phyloP scores from a whole-genome alignment of 2,113 vertebrate genomes.

The Amia ocellicauda region DNA sequence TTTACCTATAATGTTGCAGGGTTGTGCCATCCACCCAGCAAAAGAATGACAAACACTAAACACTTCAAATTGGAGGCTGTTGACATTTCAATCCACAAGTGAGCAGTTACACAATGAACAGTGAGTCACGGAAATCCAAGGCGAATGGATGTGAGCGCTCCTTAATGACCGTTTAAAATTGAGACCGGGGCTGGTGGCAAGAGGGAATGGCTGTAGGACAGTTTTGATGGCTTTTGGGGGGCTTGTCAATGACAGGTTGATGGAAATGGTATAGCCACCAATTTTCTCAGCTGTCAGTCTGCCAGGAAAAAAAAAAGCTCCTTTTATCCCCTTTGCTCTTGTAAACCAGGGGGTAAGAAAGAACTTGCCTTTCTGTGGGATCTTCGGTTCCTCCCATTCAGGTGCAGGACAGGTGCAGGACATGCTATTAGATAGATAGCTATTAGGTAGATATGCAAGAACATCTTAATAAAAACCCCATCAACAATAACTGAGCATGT shows the following conservation, averaged over 20 bases:
- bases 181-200: background rate
- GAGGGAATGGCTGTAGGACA: background rate
- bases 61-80: slow-evolving; percentile 9
- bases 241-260: background rate
- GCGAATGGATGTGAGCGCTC: background rate
- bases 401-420: too few relatives aligned
- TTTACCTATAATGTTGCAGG: slow-evolving; percentile 8
- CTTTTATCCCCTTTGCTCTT: background rate
- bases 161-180: background rate
- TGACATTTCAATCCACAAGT: slow-evolving; percentile 11
- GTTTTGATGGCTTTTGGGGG: background rate
- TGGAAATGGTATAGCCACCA: background rate
- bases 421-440: too few relatives aligned
- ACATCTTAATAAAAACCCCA: too few relatives aligned
- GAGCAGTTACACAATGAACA: slow-evolving; percentile 4
- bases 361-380: background rate
- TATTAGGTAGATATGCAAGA: too few relatives aligned
- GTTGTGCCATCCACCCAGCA: background rate
- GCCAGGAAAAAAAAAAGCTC: background rate
- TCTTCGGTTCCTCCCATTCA: too few relatives aligned
- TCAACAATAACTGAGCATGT: too few relatives aligned
- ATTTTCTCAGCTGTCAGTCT: background rate
- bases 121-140: background rate
- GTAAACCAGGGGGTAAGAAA: background rate
- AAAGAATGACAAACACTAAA: slow-evolving; percentile 8